Conservation (phyloP, 2,888 invertebrate species). For the Lasius platythorax region DNA sequence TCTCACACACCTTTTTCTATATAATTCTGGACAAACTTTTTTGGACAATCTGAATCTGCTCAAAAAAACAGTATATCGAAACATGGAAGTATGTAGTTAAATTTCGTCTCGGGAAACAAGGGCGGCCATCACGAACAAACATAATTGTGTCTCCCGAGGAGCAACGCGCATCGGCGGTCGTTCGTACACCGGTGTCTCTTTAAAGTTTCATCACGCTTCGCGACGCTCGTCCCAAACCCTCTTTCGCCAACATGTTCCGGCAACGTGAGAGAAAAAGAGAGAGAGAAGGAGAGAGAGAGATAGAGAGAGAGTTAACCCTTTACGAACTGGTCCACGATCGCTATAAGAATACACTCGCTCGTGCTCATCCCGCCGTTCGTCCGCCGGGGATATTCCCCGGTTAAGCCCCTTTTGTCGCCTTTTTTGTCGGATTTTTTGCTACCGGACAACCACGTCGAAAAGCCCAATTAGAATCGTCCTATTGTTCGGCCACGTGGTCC, state of each 20-base stretch:
- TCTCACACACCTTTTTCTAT: not conserved
- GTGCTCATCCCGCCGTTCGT: constrained; percentile 68
- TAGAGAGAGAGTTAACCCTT: constrained; percentile 76
- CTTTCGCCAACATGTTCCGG: constrained; percentile 42
- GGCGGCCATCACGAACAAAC: constrained; percentile 33
- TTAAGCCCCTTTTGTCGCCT: constrained; percentile 78
- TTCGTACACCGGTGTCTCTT: constrained; percentile 68
- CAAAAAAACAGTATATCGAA: not conserved
- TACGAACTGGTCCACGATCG: constrained; percentile 52
- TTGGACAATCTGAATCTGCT: not conserved
- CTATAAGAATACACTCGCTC: constrained; percentile 53
- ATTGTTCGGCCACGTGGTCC: constrained; percentile 85
- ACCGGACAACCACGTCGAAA: constrained; percentile 78
- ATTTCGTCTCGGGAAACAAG: constrained; percentile 12
- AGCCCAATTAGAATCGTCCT: constrained; percentile 85
- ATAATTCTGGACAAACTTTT: not conserved
- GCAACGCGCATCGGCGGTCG: constrained; percentile 63
- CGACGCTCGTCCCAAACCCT: constrained; percentile 60
- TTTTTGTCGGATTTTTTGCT: constrained; percentile 80
- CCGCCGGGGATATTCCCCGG: constrained; percentile 65
- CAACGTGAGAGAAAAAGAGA: constrained; percentile 31
- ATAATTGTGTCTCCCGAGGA: constrained; percentile 60
- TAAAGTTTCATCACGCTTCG: constrained; percentile 78
- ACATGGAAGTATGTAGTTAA: not conserved
- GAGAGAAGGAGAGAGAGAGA: not conserved